These are phyloP conservation scores for Coleophora deauratella DNA, from an alignment of 2,888 invertebrate genomes.

Conservation along the genomic window DNA sequence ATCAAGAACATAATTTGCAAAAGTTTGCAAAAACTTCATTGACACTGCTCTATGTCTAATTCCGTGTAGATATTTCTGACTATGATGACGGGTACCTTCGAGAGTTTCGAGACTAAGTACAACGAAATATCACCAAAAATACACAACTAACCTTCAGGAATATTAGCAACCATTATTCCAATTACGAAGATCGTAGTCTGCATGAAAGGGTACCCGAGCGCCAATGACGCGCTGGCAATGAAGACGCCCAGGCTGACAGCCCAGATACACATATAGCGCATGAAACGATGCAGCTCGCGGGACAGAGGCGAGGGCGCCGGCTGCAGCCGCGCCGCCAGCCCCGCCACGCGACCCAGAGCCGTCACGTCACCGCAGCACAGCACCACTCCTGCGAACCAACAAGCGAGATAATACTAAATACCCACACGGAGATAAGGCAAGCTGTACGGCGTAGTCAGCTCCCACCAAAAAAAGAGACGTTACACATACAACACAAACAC, in stretches of 20 bases:
- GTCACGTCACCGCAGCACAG: slow-evolving; percentile 89
- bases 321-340: slow-evolving; percentile 91
- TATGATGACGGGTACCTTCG: too few relatives aligned
- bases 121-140: too few relatives aligned
- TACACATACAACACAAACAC: too few relatives aligned
- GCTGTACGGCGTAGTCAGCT: too few relatives aligned
- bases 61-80: too few relatives aligned
- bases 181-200: slow-evolving; percentile 99
- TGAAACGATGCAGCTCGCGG: slow-evolving; percentile 97
- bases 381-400: slow-evolving; percentile 72
- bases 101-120: too few relatives aligned
- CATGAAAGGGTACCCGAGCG: slow-evolving; percentile 97
- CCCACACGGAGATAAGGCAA: too few relatives aligned
- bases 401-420: too few relatives aligned
- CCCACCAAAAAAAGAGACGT: too few relatives aligned
- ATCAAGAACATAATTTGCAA: too few relatives aligned
- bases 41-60: too few relatives aligned
- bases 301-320: slow-evolving; percentile 97
- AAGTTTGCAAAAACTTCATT: too few relatives aligned
- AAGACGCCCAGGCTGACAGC: slow-evolving; percentile 92
- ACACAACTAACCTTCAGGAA: slow-evolving; percentile 89
- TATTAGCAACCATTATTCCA: slow-evolving; percentile 97
- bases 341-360: slow-evolving; percentile 93
- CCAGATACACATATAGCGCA: slow-evolving; percentile 94
- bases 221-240: slow-evolving; percentile 95